A percentile compares a stretch with the other conserved stretches of the same genome.
Conservation (phyloP, 1,140 invertebrate species). For the Aleiodes sp. region DNA sequence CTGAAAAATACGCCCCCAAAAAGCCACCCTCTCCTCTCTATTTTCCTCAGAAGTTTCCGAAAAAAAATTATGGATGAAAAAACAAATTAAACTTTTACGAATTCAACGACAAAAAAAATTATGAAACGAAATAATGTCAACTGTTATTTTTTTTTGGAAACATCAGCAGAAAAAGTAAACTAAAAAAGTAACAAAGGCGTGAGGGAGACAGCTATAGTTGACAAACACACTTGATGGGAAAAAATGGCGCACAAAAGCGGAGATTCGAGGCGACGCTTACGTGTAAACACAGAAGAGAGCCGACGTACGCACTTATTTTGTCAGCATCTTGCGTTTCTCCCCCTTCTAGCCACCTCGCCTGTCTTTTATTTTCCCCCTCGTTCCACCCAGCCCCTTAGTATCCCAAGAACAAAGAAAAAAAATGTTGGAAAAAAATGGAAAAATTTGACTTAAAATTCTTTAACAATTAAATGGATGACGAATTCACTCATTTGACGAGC, state of each 20-base stretch:
- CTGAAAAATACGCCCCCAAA: background rate
- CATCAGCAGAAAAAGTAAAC: background rate
- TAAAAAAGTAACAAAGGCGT: conserved; percentile 4
- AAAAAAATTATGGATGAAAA: too few relatives aligned
- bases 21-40: background rate
- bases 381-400: background rate
- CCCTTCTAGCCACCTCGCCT: background rate
- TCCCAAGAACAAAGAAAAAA: conserved; percentile 6
- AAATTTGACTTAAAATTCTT: too few relatives aligned
- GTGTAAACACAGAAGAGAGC: conserved; percentile 38
- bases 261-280: conserved; percentile 42
- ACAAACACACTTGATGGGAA: background rate
- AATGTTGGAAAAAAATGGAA: conserved; percentile 5
- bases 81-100: too few relatives aligned
- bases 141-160: too few relatives aligned
- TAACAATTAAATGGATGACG: background rate
- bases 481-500: background rate
- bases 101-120: background rate
- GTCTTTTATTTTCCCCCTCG: background rate
- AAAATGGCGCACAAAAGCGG: conserved; percentile 26
- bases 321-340: conserved; percentile 10
- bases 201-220: conserved; percentile 3
- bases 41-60: too few relatives aligned
- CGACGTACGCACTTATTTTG: conserved; percentile 28
- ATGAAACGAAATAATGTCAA: background rate